phyloP scores from a whole-genome alignment of 1,140 invertebrate species.

The Mya arenaria region DNA sequence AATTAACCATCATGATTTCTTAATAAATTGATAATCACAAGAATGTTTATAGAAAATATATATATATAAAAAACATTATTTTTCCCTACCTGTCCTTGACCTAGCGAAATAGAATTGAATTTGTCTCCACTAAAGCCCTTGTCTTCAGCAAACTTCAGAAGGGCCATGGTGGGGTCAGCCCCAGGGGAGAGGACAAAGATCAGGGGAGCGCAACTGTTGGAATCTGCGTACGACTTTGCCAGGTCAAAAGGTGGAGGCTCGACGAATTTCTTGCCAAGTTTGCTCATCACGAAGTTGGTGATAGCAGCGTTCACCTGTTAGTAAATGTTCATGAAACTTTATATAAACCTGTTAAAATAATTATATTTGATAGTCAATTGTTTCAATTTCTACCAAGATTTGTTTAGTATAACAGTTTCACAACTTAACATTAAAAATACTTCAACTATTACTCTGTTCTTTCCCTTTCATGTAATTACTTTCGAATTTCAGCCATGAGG shows the following conservation, averaged over 20 bases:
- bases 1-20: no score
- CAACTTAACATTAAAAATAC: no score
- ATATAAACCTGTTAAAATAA: not conserved
- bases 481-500: no score
- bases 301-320: constrained; percentile 80
- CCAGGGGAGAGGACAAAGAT: constrained; percentile 82
- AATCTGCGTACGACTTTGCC: constrained; percentile 80
- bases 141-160: constrained; percentile 81
- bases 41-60: no score
- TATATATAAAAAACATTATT: no score
- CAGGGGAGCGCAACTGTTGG: constrained; percentile 78
- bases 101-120: constrained; percentile 81
- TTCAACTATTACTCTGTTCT: no score
- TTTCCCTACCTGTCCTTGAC: constrained; percentile 82
- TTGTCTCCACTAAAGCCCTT: constrained; percentile 80
- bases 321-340: not conserved
- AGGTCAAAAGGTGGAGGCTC: constrained; percentile 82
- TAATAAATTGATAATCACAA: no score
- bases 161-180: constrained; percentile 81
- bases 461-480: no score
- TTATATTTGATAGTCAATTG: not conserved
- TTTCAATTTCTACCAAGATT: no score
- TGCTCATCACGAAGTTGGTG: constrained; percentile 79
- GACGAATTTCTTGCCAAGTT: constrained; percentile 81
- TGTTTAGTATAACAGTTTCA: no score